Percentiles rank a stretch among this genome's conserved stretches.
Conservation (phyloP, 1,140 invertebrate species). For the Apis dorsata region DNA sequence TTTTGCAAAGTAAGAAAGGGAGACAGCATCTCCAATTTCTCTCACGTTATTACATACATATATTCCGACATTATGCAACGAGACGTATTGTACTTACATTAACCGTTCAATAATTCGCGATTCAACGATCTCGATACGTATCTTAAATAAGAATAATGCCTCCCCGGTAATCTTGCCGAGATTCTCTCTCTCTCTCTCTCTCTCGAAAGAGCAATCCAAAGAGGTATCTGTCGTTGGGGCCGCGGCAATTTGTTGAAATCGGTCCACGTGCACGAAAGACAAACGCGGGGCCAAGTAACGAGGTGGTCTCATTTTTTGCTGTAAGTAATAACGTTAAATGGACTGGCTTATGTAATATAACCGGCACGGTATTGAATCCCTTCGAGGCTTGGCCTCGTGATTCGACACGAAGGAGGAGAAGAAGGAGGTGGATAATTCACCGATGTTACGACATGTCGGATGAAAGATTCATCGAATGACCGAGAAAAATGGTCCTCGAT, state of each 20-base stretch:
- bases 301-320: slow-evolving; percentile 19
- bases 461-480: slow-evolving; percentile 68
- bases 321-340: slow-evolving; percentile 61
- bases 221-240: no score
- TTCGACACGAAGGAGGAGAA: slow-evolving; percentile 17
- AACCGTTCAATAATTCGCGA: no score
- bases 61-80: no score
- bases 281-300: slow-evolving; percentile 16
- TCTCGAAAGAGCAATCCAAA: no score
- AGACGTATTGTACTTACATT: no score
- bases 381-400: slow-evolving; percentile 52
- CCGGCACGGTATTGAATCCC: slow-evolving; percentile 33
- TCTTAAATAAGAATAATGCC: no score
- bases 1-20: no score
- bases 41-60: no score
- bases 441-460: slow-evolving; percentile 59
- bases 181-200: no score
- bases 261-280: neutral
- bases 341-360: slow-evolving; percentile 63
- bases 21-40: no score
- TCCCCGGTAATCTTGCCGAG: no score
- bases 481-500: slow-evolving; percentile 51
- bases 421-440: slow-evolving; percentile 33
- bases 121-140: no score
- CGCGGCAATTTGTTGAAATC: neutral